These are phyloP conservation scores for Willisornis vidua DNA, from an alignment of 2,113 vertebrate species.

Conservation along the genomic window DNA sequence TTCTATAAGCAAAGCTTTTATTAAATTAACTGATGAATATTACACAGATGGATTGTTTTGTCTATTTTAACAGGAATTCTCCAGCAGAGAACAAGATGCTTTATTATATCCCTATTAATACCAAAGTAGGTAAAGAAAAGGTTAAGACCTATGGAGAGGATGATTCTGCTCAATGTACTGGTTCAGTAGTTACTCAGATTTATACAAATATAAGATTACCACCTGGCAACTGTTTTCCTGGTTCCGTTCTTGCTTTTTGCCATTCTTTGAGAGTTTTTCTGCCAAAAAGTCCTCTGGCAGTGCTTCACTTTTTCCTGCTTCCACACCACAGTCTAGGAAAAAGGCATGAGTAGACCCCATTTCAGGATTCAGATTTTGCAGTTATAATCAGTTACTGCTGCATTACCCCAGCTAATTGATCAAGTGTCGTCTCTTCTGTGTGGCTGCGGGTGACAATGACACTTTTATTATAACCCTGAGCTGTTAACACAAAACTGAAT, in stretches of 20 bases:
- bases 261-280: not conserved
- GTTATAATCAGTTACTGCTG: not conserved
- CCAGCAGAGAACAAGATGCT: not conserved
- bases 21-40: not conserved
- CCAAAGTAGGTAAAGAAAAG: not conserved
- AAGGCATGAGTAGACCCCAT: not conserved
- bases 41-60: not conserved
- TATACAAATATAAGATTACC: not conserved
- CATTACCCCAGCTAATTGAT: not conserved
- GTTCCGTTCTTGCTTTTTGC: not conserved
- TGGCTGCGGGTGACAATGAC: not conserved
- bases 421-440: not conserved
- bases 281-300: not conserved
- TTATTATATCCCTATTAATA: not conserved
- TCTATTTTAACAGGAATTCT: not conserved
- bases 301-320: not conserved
- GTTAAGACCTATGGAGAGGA: not conserved
- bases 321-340: not conserved
- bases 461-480: not conserved
- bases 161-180: not conserved
- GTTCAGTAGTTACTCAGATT: not conserved
- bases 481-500: not conserved
- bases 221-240: not conserved
- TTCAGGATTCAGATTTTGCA: not conserved
- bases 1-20: not conserved